Evolutionary conservation across 2,888 invertebrate genomes (phyloP).

Genomic region (Melanostoma mellinum): DNA sequence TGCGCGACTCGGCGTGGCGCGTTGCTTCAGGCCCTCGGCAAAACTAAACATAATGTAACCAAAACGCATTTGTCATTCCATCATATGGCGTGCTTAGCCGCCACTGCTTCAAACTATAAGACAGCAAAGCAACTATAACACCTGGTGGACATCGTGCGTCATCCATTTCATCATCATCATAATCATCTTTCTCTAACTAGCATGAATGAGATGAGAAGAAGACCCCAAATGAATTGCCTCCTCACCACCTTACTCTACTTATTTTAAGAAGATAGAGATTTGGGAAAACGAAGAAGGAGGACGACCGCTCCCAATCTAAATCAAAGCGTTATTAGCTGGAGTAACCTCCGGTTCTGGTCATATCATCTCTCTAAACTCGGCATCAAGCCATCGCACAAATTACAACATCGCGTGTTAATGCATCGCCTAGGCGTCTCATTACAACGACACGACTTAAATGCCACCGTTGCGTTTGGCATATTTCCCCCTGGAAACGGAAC

Average conservation of each 20-base stretch:
- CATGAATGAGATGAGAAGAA: conserved; percentile 3
- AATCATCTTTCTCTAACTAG: conserved; percentile 45
- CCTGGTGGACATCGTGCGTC: conserved; percentile 71
- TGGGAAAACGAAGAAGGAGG: conserved; percentile 1
- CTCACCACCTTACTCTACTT: conserved; percentile 9
- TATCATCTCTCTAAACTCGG: conserved; percentile 44
- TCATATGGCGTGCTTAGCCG: conserved; percentile 57
- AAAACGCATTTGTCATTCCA: conserved; percentile 71
- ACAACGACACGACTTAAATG: conserved; percentile 70
- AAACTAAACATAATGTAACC: conserved; percentile 35
- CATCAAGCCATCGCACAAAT: conserved; percentile 61
- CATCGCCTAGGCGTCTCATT: conserved; percentile 70
- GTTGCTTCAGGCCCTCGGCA: conserved; percentile 28
- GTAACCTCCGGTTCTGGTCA: conserved; percentile 36
- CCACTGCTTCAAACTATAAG: conserved; percentile 30
- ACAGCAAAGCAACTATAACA: conserved; percentile 45
- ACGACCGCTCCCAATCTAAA: conserved; percentile 61
- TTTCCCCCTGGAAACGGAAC: conserved; percentile 9
- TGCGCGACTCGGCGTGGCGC: conserved; percentile 49
- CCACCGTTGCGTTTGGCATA: conserved; percentile 33
- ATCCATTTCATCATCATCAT: conserved; percentile 69
- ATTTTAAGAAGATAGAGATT: neutral
- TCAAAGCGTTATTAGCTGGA: conserved; percentile 59
- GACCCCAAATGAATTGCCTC: conserved; percentile 12
- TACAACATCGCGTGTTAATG: conserved; percentile 71